phyloP scores from a whole-genome alignment of 1,140 invertebrate genomes.

The Drosophila albomicans region DNA sequence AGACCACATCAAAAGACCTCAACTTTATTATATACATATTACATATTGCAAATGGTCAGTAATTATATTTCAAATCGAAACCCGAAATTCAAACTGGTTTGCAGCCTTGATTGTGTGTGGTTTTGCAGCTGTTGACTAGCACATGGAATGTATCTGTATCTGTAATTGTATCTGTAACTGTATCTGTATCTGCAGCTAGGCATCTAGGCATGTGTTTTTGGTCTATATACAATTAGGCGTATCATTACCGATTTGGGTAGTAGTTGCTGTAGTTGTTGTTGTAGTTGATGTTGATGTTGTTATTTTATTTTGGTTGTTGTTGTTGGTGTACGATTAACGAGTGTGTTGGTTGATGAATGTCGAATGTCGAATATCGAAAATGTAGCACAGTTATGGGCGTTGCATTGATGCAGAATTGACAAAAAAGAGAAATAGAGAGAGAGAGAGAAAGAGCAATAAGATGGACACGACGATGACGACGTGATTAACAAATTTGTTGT shows the following conservation, averaged over 20 bases:
- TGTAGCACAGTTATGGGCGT: slow-evolving; percentile 62
- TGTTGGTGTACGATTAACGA: slow-evolving; percentile 50
- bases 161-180: slow-evolving; percentile 35
- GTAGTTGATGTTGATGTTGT: slow-evolving; percentile 35
- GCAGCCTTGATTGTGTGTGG: slow-evolving; percentile 34
- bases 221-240: slow-evolving; percentile 57
- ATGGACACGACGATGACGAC: slow-evolving; percentile 46
- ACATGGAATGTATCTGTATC: slow-evolving; percentile 9
- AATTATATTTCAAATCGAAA: neutral
- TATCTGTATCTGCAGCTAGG: neutral
- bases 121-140: no score
- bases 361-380: slow-evolving; percentile 34
- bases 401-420: slow-evolving; percentile 62
- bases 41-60: neutral
- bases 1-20: no score
- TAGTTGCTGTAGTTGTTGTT: slow-evolving; percentile 68
- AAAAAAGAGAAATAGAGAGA: slow-evolving; percentile 10
- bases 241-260: slow-evolving; percentile 76
- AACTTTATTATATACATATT: no score
- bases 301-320: slow-evolving; percentile 24
- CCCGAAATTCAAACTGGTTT: neutral
- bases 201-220: slow-evolving; percentile 6
- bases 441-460: slow-evolving; percentile 50
- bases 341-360: slow-evolving; percentile 49
- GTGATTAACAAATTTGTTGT: slow-evolving; percentile 55